Evolutionary conservation across 1,140 invertebrate species (phyloP).

Genomic region (Doryteuthis pealeii): DNA sequence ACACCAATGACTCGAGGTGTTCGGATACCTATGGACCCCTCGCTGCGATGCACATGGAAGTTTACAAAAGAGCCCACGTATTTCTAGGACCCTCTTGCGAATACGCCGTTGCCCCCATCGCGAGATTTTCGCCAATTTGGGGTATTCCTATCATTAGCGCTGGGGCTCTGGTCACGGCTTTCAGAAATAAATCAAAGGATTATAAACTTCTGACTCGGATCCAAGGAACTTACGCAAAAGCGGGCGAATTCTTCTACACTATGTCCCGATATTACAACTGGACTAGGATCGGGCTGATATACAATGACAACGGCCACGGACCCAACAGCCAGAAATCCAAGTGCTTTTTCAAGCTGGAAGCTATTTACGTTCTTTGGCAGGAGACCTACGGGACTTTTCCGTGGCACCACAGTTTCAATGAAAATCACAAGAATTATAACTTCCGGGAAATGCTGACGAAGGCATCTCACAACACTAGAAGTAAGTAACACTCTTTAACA

Average conservation of each 20-base stretch:
- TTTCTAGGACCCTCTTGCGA: constrained; percentile 90
- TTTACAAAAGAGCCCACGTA: constrained; percentile 66
- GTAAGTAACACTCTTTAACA: constrained; percentile 30
- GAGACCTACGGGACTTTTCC: constrained; percentile 45
- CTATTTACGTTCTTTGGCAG: constrained; percentile 31
- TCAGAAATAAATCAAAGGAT: constrained; percentile 60
- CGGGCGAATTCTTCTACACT: constrained; percentile 70
- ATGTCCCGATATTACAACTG: constrained; percentile 74
- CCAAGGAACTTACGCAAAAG: constrained; percentile 61
- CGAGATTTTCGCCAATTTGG: constrained; percentile 83
- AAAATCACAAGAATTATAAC: constrained; percentile 45
- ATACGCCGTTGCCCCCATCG: constrained; percentile 88
- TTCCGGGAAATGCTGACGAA: constrained; percentile 49
- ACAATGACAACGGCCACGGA: constrained; percentile 38
- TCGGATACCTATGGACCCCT: constrained; percentile 46
- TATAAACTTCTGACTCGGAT: constrained; percentile 46
- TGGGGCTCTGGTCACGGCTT: constrained; percentile 79
- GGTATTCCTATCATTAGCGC: constrained; percentile 83
- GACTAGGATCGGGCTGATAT: constrained; percentile 64
- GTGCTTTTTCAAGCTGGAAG: constrained; percentile 48
- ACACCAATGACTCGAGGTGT: constrained; percentile 43
- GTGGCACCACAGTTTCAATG: constrained; percentile 69
- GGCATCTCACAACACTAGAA: constrained; percentile 31
- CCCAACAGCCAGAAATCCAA: constrained; percentile 27
- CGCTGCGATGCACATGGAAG: constrained; percentile 49